Evolutionary conservation across 1,140 invertebrate genomes (phyloP), one percentile per base, ranked within the genome.

Genomic region (Chironomus striatipennis): DNA sequence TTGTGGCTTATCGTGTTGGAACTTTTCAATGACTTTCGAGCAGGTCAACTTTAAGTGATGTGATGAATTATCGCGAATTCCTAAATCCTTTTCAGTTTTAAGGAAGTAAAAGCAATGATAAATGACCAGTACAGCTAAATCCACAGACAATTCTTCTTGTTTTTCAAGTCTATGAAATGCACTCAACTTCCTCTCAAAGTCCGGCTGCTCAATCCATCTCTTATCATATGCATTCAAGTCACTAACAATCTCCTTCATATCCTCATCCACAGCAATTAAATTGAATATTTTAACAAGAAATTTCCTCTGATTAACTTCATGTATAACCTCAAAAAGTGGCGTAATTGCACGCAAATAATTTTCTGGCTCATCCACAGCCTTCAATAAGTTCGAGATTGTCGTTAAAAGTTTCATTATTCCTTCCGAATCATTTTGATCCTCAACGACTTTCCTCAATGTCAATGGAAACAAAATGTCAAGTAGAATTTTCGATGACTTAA

Each of bases 171-270:
- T 76, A 74, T 88, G 86, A 73, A 93, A 92, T 0, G 90, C 87
- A 74, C 90, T 88, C 12, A 97, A 81, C 77, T 97, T 85, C 75
- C 85, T 86, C 70, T 93, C 88, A 79, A 93, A 96, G 83, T 98
- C 95, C 0, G 96, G 94, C 79, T 98, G 95, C 76, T 98, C 95
- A 7, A 97, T 85, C 87, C 92, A 92, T 74, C 89, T 88, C 20
- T 85, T 83, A 83, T 98, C 92, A 85, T 88, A 97, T 0, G 95
- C 88, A 84, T 98, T 98, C 43, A 98, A 84, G 78, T 91, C 85
- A 5, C 78, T 79, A 7, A 93, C 81, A 7, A 92, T 76, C 6
- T 86, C 77, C 6, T 86, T 83, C 57, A 85, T 81, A 43, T 73
- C 79, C 57, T 80, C 75, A 43, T 80, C 85, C 64, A 85, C 82